Conservation (phyloP, 2,888 invertebrate species). For the Empis livida region DNA sequence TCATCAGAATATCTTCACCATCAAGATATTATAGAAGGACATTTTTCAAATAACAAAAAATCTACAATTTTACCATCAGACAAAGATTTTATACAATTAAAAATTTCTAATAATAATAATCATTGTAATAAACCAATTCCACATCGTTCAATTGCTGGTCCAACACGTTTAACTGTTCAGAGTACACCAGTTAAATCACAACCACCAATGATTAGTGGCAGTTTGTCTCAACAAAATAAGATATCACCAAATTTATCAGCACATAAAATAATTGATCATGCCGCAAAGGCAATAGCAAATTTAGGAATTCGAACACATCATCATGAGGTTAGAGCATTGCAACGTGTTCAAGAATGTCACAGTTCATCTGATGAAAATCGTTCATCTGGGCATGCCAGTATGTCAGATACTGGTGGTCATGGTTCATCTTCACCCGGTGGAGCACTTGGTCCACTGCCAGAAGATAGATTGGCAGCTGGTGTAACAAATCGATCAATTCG, state of each 20-base stretch:
- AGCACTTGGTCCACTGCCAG: slow-evolving; percentile 38
- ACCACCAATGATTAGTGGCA: slow-evolving; percentile 45
- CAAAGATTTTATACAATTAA: slow-evolving; percentile 3
- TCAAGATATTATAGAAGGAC: background rate
- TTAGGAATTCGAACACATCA: slow-evolving; percentile 28
- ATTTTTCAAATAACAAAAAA: slow-evolving; percentile 1
- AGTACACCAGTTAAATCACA: slow-evolving; percentile 49
- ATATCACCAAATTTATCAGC: slow-evolving; percentile 4
- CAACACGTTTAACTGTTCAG: slow-evolving; percentile 44
- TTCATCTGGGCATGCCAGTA: slow-evolving; percentile 86
- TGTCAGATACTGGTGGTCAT: slow-evolving; percentile 78
- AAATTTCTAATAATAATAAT: slow-evolving; percentile 6
- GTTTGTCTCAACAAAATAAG: slow-evolving; percentile 17
- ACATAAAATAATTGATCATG: slow-evolving; percentile 7
- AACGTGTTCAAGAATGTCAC: slow-evolving; percentile 56
- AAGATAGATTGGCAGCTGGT: slow-evolving; percentile 51
- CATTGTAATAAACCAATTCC: slow-evolving; percentile 16
- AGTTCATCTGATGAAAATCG: slow-evolving; percentile 82
- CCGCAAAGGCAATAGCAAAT: slow-evolving; percentile 7
- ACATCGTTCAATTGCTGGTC: slow-evolving; percentile 37
- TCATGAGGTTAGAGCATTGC: slow-evolving; percentile 33
- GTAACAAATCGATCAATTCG: slow-evolving; percentile 51
- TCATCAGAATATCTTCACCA: background rate
- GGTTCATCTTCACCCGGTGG: slow-evolving; percentile 44
- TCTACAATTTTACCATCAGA: background rate